Percentiles rank a stretch among this genome's conserved stretches.
phyloP scores from a whole-genome alignment of 2,888 invertebrate genomes.

The Eristalis tenax region DNA sequence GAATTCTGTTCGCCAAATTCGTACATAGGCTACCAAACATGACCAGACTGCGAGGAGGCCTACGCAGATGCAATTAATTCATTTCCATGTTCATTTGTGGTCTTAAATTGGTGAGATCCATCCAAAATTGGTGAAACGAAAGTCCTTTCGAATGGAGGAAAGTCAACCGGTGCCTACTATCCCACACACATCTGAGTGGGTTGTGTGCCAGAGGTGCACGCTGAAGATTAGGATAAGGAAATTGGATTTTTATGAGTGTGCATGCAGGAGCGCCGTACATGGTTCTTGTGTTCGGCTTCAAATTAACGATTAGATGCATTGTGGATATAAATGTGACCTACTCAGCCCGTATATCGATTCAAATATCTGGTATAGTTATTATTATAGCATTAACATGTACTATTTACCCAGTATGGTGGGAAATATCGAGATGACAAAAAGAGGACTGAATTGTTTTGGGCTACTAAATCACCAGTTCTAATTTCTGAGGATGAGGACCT shows the following conservation, averaged over 20 bases:
- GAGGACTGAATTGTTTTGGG: too few species aligned
- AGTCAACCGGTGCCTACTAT: conserved; percentile 21
- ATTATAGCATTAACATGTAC: too few species aligned
- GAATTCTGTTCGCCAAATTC: conserved; percentile 57
- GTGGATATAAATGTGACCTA: too few species aligned
- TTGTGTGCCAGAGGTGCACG: conserved; percentile 28
- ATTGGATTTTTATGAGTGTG: conserved; percentile 54
- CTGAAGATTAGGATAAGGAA: conserved; percentile 52
- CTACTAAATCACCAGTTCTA: too few species aligned
- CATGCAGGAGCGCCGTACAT: conserved; percentile 8
- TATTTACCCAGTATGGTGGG: too few species aligned
- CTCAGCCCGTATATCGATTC: too few species aligned
- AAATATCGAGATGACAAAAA: too few species aligned
- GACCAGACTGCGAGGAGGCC: conserved; percentile 45
- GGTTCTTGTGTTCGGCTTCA: not conserved
- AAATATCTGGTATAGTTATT: too few species aligned
- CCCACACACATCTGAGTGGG: too few species aligned
- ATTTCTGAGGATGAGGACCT: too few species aligned
- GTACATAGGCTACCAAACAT: conserved; percentile 50
- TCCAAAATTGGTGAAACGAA: conserved; percentile 62
- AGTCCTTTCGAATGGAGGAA: conserved; percentile 48
- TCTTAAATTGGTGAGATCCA: conserved; percentile 60
- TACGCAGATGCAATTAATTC: conserved; percentile 64
- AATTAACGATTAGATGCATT: not conserved
- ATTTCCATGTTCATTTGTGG: conserved; percentile 67